Evolutionary conservation across 2,888 invertebrate species (phyloP), one percentile per base, ranked within the genome.

Genomic region (Tupiocoris notatus): DNA sequence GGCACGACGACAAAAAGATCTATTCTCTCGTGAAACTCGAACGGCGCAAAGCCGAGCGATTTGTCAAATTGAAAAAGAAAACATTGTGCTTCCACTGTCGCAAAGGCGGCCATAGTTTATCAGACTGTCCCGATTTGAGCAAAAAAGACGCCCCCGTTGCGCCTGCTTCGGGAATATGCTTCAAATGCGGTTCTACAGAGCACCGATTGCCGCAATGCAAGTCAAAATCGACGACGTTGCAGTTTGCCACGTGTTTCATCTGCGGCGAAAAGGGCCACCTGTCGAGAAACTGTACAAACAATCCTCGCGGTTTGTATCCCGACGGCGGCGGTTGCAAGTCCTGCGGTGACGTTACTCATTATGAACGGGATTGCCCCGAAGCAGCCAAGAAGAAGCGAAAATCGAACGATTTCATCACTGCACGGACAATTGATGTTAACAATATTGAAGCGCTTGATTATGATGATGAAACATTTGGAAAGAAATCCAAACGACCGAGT

Each of bases 131-230:
- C 0, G 88, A 91, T 66, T 82, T 90, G 16, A 87, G 86, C n/a
- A 39, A 22, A 7, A 63, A 61, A 87, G 80, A 86, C 87, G 82
- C 84, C 85, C 67, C 67, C 57, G 56, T 57, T 16, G 70, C 58
- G 2, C 86, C 76, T 83, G 85, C 0, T 87, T 86, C 2, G 88
- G 92, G 92, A 6, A 89, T 94, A 65, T 95, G 95, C 82, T 95
- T 92, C 82, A 94, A 94, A 84, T 95, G 95, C 84, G 95, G 95
- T 0, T 94, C 94, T 0, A 92, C 92, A 2, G 95, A 95, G 83
- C 95, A 95, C 82, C 89, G 88, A 12, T 90, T 91, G 81, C 89
- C 89, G 82, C 89, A 91, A 82, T 92, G 92, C 81, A 87, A 89
- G 78, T 89, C 90, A 77, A 64, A 77, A 16, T 20, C 63, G 17